phyloP scores from a whole-genome alignment of 1,140 invertebrate genomes.

The Lasaia peninsularis region DNA sequence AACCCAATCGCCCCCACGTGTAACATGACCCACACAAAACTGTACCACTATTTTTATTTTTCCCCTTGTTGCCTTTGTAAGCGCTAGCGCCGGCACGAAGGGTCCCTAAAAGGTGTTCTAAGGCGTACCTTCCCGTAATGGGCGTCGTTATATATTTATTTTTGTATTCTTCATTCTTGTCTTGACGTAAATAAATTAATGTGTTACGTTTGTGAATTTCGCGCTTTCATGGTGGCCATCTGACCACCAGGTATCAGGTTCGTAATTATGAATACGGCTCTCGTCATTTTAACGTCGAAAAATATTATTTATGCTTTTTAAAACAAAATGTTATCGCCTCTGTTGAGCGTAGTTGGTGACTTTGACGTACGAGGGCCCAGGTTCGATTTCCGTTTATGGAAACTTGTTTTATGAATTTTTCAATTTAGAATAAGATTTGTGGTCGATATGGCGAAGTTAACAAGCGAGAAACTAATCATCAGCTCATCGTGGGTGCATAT shows the following conservation, averaged over 20 bases:
- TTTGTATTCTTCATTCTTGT: slow-evolving; percentile 68
- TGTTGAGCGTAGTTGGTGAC: too few species aligned
- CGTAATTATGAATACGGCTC: background rate
- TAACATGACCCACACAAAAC: slow-evolving; percentile 32
- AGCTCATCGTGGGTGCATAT: too few species aligned
- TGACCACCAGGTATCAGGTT: slow-evolving; percentile 21
- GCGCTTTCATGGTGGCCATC: slow-evolving; percentile 63
- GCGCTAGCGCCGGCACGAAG: slow-evolving; percentile 71
- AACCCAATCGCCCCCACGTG: slow-evolving; percentile 11
- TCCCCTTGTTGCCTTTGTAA: slow-evolving; percentile 69
- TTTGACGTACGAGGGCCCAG: too few species aligned
- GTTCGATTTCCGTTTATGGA: too few species aligned
- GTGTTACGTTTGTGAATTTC: slow-evolving; percentile 61
- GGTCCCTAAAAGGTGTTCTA: slow-evolving; percentile 64
- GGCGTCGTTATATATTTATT: slow-evolving; percentile 72
- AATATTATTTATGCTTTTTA: background rate
- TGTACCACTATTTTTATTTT: slow-evolving; percentile 60
- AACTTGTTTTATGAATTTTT: too few species aligned
- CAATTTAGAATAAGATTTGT: too few species aligned
- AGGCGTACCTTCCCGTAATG: slow-evolving; percentile 57
- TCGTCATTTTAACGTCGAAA: background rate
- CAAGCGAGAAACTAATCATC: too few species aligned
- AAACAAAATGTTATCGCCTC: too few species aligned
- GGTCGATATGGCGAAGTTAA: too few species aligned
- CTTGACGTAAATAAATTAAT: slow-evolving; percentile 74